Conservation (phyloP, 2,113 vertebrate species). For the Rostratula benghalensis region DNA sequence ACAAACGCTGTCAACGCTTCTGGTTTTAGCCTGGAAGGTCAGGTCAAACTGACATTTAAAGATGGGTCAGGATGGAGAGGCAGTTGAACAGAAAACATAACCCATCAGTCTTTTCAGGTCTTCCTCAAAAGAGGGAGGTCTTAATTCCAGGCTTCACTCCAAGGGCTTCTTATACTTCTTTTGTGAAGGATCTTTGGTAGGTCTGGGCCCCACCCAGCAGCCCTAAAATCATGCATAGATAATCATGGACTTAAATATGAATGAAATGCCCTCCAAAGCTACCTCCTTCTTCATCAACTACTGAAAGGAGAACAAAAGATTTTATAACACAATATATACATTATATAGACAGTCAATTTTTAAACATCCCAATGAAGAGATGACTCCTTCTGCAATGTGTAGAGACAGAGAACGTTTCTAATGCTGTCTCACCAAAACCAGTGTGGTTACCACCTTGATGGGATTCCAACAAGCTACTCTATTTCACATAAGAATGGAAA, state of each 20-base stretch:
- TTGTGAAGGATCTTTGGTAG: background rate
- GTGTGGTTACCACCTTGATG: background rate
- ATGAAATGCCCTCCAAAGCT: background rate
- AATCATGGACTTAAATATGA: background rate
- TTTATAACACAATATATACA: background rate
- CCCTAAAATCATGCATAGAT: background rate
- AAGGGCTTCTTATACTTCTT: background rate
- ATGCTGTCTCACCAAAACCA: background rate
- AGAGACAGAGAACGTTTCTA: background rate
- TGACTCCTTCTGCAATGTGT: rapidly evolving
- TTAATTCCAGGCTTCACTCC: background rate
- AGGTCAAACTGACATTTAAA: background rate
- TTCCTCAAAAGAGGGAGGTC: background rate
- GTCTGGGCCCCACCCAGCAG: background rate
- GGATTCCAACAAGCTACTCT: background rate
- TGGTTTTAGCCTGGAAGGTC: background rate
- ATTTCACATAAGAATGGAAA: background rate
- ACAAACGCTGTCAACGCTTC: background rate
- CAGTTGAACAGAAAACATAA: background rate
- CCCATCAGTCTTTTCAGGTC: background rate
- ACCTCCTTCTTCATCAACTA: background rate
- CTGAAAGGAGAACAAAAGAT: background rate
- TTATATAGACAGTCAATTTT: background rate
- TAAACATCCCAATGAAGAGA: background rate
- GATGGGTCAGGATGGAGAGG: background rate